Conservation (phyloP, 2,113 vertebrate species). For the Physeter macrocephalus region DNA sequence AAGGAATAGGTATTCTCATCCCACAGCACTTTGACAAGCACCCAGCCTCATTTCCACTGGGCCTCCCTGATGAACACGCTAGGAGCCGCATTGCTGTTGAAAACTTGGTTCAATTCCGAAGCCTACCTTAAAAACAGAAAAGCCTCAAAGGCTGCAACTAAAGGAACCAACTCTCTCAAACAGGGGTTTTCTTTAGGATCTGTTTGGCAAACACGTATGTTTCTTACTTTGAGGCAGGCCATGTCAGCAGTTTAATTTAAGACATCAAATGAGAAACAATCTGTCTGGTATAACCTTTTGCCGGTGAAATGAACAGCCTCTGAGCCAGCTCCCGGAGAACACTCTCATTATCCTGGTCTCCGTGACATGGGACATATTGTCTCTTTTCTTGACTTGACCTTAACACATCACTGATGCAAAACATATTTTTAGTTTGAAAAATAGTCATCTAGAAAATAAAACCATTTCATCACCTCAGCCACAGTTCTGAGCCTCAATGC, state of each 20-base stretch:
- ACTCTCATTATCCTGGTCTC: slow-evolving; percentile 64
- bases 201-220: slow-evolving; percentile 55
- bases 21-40: neutral
- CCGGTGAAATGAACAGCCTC: slow-evolving; percentile 65
- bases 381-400: slow-evolving; percentile 73
- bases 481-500: slow-evolving; percentile 19
- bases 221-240: slow-evolving; percentile 54
- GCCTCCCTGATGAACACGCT: neutral
- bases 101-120: neutral
- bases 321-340: slow-evolving; percentile 63
- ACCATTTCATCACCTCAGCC: slow-evolving; percentile 34
- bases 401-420: slow-evolving; percentile 63
- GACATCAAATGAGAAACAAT: slow-evolving; percentile 61
- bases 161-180: neutral
- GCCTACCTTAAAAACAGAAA: slow-evolving; percentile 43
- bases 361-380: slow-evolving; percentile 57
- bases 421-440: slow-evolving; percentile 67
- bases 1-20: neutral
- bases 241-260: slow-evolving; percentile 65
- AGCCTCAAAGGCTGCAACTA: neutral
- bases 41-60: neutral
- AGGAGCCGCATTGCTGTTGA: neutral
- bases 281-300: slow-evolving; percentile 64
- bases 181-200: slow-evolving; percentile 52
- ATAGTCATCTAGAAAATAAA: slow-evolving; percentile 70